Percentiles rank a stretch among this genome's conserved stretches.
Evolutionary conservation across 2,888 invertebrate genomes (phyloP).

Genomic region (Zygothrica quintamaculata): DNA sequence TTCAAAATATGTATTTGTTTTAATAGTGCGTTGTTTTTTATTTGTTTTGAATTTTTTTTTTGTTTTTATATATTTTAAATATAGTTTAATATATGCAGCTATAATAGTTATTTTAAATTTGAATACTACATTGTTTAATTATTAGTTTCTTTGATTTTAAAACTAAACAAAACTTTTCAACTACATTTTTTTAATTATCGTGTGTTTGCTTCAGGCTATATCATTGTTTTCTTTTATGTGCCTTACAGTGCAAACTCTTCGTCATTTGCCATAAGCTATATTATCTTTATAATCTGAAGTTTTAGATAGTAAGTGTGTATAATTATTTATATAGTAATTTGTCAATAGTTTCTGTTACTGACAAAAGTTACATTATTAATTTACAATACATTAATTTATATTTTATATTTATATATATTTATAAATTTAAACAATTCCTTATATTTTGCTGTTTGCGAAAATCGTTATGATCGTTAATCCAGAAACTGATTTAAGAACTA

Average conservation of each 20-base stretch:
- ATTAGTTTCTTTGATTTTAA: constrained; percentile 60
- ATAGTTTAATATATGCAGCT: constrained; percentile 74
- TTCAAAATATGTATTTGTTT: too few relatives aligned
- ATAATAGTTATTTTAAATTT: constrained; percentile 73
- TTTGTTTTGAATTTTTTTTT: constrained; percentile 39
- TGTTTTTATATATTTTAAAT: constrained; percentile 69
- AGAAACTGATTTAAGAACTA: constrained; percentile 47
- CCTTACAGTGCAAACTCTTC: not conserved
- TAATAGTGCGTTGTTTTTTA: constrained; percentile 67
- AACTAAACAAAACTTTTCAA: constrained; percentile 62
- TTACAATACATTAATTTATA: constrained; percentile 53
- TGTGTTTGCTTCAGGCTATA: constrained; percentile 42
- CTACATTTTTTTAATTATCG: constrained; percentile 55
- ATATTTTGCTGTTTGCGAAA: constrained; percentile 41
- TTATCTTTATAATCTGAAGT: constrained; percentile 69
- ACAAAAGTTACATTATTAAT: constrained; percentile 47
- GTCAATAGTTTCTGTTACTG: constrained; percentile 9
- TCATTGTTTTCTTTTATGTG: not conserved
- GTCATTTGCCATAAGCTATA: constrained; percentile 5
- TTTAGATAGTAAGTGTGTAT: constrained; percentile 61
- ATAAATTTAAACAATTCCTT: constrained; percentile 61
- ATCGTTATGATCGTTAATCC: constrained; percentile 41
- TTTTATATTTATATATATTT: too few relatives aligned
- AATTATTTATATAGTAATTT: constrained; percentile 49
- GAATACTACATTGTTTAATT: constrained; percentile 68